Conservation (phyloP, 2,888 invertebrate genomes). For the Drosophila histrio region DNA sequence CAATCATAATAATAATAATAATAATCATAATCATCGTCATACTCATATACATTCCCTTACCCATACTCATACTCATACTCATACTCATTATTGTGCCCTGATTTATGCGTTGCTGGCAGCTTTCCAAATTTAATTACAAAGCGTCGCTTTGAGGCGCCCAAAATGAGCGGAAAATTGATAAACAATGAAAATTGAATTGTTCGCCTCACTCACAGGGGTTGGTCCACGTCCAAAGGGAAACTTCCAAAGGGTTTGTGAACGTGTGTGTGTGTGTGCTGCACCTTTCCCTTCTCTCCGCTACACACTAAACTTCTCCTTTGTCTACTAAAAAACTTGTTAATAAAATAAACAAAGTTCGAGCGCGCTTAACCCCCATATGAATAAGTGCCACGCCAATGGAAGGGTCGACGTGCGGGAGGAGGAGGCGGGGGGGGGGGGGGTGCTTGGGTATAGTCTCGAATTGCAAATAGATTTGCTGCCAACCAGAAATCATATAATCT, state of each 20-base stretch:
- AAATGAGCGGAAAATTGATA: slow-evolving; percentile 83
- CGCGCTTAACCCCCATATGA: slow-evolving; percentile 44
- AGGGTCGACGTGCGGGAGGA: background rate
- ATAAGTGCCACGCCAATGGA: background rate
- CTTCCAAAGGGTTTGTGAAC: slow-evolving; percentile 28
- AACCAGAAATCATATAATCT: slow-evolving; percentile 72
- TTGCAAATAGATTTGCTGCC: slow-evolving; percentile 58
- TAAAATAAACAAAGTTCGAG: slow-evolving; percentile 76
- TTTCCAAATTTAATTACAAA: slow-evolving; percentile 82
- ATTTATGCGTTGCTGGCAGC: slow-evolving; percentile 79
- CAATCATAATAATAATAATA: slow-evolving; percentile 30
- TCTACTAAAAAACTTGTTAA: slow-evolving; percentile 63
- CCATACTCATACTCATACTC: background rate
- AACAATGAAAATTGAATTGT: slow-evolving; percentile 82
- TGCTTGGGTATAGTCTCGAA: slow-evolving; percentile 14
- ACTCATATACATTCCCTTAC: slow-evolving; percentile 2
- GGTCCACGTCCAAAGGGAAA: slow-evolving; percentile 23
- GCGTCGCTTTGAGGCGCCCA: slow-evolving; percentile 70
- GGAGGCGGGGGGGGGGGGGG: no score
- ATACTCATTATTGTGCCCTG: slow-evolving; percentile 55
- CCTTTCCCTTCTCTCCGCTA: background rate
- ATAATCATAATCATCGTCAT: slow-evolving; percentile 8
- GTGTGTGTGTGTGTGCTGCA: slow-evolving; percentile 14
- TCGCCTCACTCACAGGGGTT: slow-evolving; percentile 43
- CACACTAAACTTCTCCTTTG: slow-evolving; percentile 4